Evolutionary conservation across 2,797 vertebrate genomes (phyloP), one percentile per base, ranked within the genome.

Genomic region (Neopelma chrysocephalum): DNA sequence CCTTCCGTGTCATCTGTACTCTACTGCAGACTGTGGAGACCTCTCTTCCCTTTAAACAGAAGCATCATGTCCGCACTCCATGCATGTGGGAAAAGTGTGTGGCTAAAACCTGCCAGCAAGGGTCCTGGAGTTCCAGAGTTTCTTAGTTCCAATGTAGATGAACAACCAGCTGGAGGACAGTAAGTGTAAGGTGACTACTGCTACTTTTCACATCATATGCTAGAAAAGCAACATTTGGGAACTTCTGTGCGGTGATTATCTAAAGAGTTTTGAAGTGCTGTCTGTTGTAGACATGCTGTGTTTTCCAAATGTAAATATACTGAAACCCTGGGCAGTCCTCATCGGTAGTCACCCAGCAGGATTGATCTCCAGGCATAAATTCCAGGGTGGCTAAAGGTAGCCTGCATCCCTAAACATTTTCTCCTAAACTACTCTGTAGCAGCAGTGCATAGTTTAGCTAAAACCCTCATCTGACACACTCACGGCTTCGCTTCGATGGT

Each of bases 1-100:
- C 25, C 10, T 77, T 90, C 42, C 10, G 57, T 72, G 27, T 64
- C 10, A 10, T 82, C 70, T 70, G 0, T 70, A n/a, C 18, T 85
- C 27, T 38, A 8, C 73, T 70, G 31, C 43, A 73, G 53, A 47
- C 53, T 73, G 53, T 86, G 60, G 72, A 81, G 69, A 51, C 19
- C 54, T 93, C 29, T 17, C 9, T 18, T 40, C 25, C 38, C 47
- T 78, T 62, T 87, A 50, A 70, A 32, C 6, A 57, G 72, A 60
- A 86, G 29, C n/a, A 22, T 40, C 43, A 9, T 34, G 13, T 48
- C 56, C 6, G 0, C 68, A 22, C 27, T 3, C 8, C 1, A 1
- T 89, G 53, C 19, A 11, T 6, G 11, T 42, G 38, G 50, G 38
- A 47, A 65, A 58, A 64, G 6, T n/a, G 29, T 56, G 7, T 53